These are phyloP conservation scores for Drosophila parvula DNA, from an alignment of 1,140 invertebrate genomes.

Conservation along the genomic window DNA sequence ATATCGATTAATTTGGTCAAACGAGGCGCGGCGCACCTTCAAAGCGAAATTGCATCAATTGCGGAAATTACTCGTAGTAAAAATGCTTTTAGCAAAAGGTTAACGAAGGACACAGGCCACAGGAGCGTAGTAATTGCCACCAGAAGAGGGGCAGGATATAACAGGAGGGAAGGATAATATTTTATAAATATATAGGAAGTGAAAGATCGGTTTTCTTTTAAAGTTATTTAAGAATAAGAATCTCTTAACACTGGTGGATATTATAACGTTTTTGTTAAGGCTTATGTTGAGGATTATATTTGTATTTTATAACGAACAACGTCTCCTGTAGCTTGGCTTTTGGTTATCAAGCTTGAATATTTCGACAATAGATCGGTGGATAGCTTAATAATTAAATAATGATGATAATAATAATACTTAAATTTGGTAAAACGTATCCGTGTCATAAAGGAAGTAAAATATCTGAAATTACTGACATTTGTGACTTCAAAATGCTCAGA, in stretches of 20 bases:
- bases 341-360: no score
- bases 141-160: not conserved
- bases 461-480: no score
- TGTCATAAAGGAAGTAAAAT: no score
- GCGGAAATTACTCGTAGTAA: slow-evolving; percentile 69
- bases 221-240: not conserved
- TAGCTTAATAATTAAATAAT: no score
- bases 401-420: no score
- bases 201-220: not conserved
- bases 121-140: slow-evolving; percentile 14
- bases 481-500: no score
- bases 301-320: not conserved
- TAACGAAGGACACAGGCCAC: slow-evolving; percentile 38
- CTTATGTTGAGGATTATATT: not conserved
- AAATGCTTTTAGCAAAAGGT: slow-evolving; percentile 68
- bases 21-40: slow-evolving; percentile 68
- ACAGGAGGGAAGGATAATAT: not conserved
- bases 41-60: slow-evolving; percentile 73
- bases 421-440: no score
- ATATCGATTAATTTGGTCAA: slow-evolving; percentile 77
- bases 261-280: not conserved
- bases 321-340: no score
- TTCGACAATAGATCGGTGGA: no score
- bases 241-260: not conserved
- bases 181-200: not conserved